Conservation (phyloP, 2,113 vertebrate genomes). For the Peromyscus californicus region DNA sequence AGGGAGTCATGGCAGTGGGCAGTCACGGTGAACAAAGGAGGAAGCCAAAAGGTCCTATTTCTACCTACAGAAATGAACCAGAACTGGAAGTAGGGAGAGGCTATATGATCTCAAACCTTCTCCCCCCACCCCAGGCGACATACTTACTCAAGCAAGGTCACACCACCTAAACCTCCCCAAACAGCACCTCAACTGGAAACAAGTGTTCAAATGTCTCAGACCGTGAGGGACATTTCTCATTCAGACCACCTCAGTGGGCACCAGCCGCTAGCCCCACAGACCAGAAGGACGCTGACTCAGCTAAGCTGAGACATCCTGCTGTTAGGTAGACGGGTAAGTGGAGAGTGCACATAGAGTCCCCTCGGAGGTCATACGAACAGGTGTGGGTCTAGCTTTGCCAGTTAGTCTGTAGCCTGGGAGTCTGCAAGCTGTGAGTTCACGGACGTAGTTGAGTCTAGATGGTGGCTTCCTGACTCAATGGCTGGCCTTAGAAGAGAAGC, state of each 20-base stretch:
- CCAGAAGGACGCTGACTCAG: neutral
- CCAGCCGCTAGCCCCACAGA: neutral
- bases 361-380: neutral
- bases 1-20: neutral
- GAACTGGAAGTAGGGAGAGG: neutral
- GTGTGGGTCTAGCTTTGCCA: neutral
- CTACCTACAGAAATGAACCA: neutral
- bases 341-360: neutral
- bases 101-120: neutral
- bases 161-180: neutral
- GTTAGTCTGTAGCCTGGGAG: neutral
- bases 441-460: neutral
- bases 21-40: neutral
- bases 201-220: neutral
- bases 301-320: neutral
- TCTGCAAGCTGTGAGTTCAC: neutral
- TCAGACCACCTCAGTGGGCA: neutral
- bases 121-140: no score
- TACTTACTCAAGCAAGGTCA: neutral
- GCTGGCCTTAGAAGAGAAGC: neutral
- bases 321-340: neutral
- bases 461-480: neutral
- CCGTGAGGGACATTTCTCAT: neutral
- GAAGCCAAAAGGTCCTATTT: neutral
- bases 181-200: neutral